Conservation (phyloP, 1,140 invertebrate species). For the Drosophila guanche region DNA sequence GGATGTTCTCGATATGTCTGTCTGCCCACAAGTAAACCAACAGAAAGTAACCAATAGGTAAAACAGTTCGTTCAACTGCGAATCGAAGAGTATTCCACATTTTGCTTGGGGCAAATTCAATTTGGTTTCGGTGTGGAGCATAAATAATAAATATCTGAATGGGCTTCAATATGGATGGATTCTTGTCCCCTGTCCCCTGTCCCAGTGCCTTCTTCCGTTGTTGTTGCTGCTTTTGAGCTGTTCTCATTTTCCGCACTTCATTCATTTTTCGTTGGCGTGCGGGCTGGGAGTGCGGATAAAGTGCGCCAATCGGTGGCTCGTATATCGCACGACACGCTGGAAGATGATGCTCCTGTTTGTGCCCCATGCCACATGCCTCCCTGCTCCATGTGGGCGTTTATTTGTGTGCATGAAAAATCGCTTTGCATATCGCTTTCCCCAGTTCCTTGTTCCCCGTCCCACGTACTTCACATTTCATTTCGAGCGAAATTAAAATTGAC, state of each 20-base stretch:
- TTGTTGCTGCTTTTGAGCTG: constrained; percentile 36
- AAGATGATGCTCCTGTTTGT: neutral
- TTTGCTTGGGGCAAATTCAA: neutral
- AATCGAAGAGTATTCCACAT: neutral
- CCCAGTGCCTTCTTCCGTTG: constrained; percentile 25
- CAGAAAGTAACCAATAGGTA: too few species aligned
- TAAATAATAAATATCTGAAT: constrained; percentile 47
- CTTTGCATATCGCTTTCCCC: constrained; percentile 50
- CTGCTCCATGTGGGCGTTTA: constrained; percentile 15
- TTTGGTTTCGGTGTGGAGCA: neutral
- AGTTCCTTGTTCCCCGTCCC: neutral
- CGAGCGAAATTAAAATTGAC: constrained; percentile 75
- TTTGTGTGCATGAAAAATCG: constrained; percentile 74
- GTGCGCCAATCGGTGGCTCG: constrained; percentile 67
- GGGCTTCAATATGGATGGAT: constrained; percentile 49
- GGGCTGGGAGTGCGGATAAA: constrained; percentile 43
- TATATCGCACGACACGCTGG: constrained; percentile 11
- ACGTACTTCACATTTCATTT: constrained; percentile 75
- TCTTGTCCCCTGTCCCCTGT: constrained; percentile 12
- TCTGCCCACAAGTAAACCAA: too few species aligned
- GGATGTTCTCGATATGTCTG: too few species aligned
- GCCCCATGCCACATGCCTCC: constrained; percentile 5
- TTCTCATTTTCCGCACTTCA: constrained; percentile 30
- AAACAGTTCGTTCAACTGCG: too few species aligned
- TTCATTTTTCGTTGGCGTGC: constrained; percentile 1